Evolutionary conservation across 2,888 invertebrate species (phyloP).

Genomic region (Iselma pallidipennis): DNA sequence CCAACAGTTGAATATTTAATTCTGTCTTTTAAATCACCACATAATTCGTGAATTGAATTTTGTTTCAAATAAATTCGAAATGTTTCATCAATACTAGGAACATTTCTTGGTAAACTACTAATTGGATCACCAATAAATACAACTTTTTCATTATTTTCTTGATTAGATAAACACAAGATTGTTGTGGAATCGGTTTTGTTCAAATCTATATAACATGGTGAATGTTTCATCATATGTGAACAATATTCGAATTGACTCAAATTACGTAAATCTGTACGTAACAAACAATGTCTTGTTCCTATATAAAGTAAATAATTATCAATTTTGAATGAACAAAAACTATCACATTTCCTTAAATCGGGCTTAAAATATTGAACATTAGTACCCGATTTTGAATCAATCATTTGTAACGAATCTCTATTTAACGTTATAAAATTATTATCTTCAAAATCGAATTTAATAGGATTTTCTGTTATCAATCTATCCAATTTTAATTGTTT

Average conservation of each 20-base stretch:
- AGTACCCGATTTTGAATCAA: constrained; percentile 7
- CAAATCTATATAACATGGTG: constrained; percentile 37
- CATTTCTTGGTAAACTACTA: constrained; percentile 34
- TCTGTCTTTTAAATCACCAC: constrained; percentile 26
- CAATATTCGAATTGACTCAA: constrained; percentile 11
- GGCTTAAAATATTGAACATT: neutral
- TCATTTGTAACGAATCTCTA: constrained; percentile 7
- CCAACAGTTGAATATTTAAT: constrained; percentile 32
- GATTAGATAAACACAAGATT: constrained; percentile 33
- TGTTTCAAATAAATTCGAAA: constrained; percentile 29
- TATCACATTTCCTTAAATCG: constrained; percentile 3
- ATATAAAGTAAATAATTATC: neutral
- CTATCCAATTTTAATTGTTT: neutral
- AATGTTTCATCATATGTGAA: constrained; percentile 13
- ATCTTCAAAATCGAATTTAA: constrained; percentile 3
- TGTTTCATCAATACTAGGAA: constrained; percentile 34
- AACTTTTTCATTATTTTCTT: constrained; percentile 32
- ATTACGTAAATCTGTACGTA: constrained; percentile 8
- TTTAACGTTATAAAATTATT: constrained; percentile 2
- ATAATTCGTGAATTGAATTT: constrained; percentile 25
- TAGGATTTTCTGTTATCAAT: neutral
- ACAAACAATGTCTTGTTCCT: constrained; percentile 8
- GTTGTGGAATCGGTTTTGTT: constrained; percentile 20
- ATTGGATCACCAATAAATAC: constrained; percentile 34
- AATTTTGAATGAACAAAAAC: constrained; percentile 9